Evolutionary conservation across 1,140 invertebrate genomes (phyloP).

Genomic region (Pygmarrhopalites habei): DNA sequence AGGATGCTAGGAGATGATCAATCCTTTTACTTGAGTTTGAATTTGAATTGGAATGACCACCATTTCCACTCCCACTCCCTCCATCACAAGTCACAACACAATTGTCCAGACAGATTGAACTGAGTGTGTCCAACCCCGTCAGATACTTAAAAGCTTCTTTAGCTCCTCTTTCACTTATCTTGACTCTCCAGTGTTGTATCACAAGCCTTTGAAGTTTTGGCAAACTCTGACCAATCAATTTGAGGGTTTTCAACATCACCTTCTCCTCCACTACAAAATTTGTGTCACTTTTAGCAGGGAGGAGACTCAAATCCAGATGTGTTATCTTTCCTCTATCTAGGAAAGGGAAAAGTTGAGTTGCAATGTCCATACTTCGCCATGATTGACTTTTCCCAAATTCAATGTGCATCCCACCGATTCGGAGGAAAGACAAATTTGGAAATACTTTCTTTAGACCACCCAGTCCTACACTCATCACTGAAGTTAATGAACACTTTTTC

Average conservation of each 20-base stretch:
- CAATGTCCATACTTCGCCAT: conserved; percentile 30
- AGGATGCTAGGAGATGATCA: conserved; percentile 23
- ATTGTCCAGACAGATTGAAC: conserved; percentile 30
- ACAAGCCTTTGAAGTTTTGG: conserved; percentile 32
- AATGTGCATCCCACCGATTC: conserved; percentile 32
- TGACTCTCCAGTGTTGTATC: conserved; percentile 29
- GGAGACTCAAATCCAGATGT: conserved; percentile 31
- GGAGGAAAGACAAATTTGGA: conserved; percentile 29
- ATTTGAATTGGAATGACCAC: background rate
- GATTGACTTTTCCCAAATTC: conserved; percentile 30
- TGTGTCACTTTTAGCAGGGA: conserved; percentile 29
- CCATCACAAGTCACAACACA: conserved; percentile 10
- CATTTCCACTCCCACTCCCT: background rate
- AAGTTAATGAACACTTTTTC: conserved; percentile 26
- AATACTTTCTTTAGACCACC: conserved; percentile 11
- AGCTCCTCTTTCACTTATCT: conserved; percentile 22
- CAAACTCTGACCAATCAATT: conserved; percentile 22
- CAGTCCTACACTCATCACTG: conserved; percentile 19
- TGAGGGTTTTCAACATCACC: conserved; percentile 26
- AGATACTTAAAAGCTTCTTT: conserved; percentile 28
- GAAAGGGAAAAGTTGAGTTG: conserved; percentile 22
- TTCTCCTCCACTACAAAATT: conserved; percentile 27
- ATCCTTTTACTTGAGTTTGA: conserved; percentile 9
- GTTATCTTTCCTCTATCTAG: conserved; percentile 36
- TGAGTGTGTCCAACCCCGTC: conserved; percentile 10